Evolutionary conservation across 2,888 invertebrate genomes (phyloP).

Genomic region (Drosophila villosipedis): DNA sequence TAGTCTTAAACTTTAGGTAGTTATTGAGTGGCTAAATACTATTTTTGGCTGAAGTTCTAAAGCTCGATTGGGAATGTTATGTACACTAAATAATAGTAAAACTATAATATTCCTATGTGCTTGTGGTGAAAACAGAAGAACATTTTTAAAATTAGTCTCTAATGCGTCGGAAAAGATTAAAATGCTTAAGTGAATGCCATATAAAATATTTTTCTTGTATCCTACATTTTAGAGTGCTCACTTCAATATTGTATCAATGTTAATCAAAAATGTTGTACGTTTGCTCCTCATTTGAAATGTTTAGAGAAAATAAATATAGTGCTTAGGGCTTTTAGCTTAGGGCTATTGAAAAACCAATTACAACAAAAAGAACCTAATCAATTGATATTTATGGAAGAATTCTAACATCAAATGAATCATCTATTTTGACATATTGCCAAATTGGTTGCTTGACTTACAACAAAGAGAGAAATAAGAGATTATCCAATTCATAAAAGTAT

Average conservation of each 20-base stretch:
- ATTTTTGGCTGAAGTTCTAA: background rate
- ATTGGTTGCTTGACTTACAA: background rate
- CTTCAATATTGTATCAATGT: background rate
- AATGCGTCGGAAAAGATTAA: background rate
- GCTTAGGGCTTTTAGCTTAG: too few relatives aligned
- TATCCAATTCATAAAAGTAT: slow-evolving; percentile 19
- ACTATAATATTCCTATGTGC: background rate
- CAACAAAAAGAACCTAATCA: background rate
- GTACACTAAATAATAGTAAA: background rate
- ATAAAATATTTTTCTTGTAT: background rate
- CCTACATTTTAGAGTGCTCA: background rate
- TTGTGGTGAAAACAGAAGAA: background rate
- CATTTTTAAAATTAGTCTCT: background rate
- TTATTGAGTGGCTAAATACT: background rate
- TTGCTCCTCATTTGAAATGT: background rate
- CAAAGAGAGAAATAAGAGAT: slow-evolving; percentile 11
- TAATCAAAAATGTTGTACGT: background rate
- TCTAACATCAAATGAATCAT: slow-evolving; percentile 10
- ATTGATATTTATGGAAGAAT: slow-evolving; percentile 4
- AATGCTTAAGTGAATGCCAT: background rate
- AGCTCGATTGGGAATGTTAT: too few relatives aligned
- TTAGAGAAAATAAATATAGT: background rate
- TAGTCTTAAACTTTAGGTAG: background rate
- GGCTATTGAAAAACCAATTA: background rate
- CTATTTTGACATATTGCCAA: slow-evolving; percentile 37